A percentile compares a stretch with the other conserved stretches of the same genome.
These are phyloP conservation scores for Pedetes capensis DNA, from an alignment of 2,113 vertebrate genomes.

Conservation along the genomic window DNA sequence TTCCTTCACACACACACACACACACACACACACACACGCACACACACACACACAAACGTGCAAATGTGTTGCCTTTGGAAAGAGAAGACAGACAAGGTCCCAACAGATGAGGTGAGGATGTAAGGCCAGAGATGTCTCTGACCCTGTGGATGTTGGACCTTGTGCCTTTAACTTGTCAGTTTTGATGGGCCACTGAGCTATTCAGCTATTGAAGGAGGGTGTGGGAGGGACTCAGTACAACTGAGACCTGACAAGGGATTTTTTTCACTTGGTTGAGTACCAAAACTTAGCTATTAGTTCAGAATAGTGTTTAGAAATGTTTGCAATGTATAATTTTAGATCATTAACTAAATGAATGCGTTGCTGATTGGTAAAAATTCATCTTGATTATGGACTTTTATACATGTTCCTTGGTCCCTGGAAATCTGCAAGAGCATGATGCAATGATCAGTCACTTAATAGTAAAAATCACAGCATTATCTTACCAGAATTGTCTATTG, in stretches of 20 bases:
- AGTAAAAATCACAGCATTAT: neutral
- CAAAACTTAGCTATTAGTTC: slow-evolving; percentile 31
- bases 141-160: neutral
- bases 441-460: neutral
- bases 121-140: neutral
- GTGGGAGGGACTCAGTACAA: neutral
- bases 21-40: too few species aligned
- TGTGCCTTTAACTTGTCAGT: neutral
- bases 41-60: too few species aligned
- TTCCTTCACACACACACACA: neutral
- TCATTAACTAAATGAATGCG: slow-evolving; percentile 14
- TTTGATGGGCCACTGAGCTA: neutral
- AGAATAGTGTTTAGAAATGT: neutral
- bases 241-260: slow-evolving; percentile 5
- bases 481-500: slow-evolving; percentile 35
- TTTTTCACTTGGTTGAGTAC: slow-evolving; percentile 18
- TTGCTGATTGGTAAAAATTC: neutral
- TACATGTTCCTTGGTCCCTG: neutral
- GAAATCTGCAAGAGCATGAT: neutral
- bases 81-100: neutral
- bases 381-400: slow-evolving; percentile 1
- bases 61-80: neutral
- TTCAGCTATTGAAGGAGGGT: neutral
- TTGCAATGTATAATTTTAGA: slow-evolving; percentile 33
- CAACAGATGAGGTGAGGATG: neutral